Conservation (phyloP, 1,140 invertebrate genomes). For the Papilio xuthus region DNA sequence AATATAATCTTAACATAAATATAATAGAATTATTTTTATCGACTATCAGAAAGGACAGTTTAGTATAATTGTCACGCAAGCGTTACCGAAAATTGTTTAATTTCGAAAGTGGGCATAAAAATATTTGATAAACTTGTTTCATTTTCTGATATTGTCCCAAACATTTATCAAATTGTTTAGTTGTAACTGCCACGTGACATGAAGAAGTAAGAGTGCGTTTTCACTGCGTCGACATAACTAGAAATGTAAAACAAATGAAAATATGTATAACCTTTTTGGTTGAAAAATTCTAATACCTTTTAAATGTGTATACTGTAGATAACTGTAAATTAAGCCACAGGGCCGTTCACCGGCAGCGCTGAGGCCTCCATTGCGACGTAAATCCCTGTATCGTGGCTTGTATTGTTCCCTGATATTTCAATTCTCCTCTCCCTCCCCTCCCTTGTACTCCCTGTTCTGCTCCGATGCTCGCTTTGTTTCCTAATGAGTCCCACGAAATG, state of each 20-base stretch:
- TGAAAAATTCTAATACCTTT: not conserved
- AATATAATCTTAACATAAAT: not conserved
- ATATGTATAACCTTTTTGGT: not conserved
- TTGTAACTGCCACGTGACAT: not conserved
- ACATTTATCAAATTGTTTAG: not conserved
- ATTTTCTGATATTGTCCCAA: constrained; percentile 10
- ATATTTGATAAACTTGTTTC: constrained; percentile 1
- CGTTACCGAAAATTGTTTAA: constrained; percentile 25
- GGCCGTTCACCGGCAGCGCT: not conserved
- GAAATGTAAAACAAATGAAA: not conserved
- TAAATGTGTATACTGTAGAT: constrained; percentile 3
- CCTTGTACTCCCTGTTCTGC: constrained; percentile 28
- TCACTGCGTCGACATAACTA: not conserved
- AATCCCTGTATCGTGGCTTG: constrained; percentile 51
- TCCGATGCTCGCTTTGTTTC: constrained; percentile 53
- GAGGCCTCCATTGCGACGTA: constrained; percentile 36
- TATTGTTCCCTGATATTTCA: constrained; percentile 59
- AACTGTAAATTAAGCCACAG: constrained; percentile 14
- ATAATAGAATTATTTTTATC: not conserved
- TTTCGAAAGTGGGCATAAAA: not conserved
- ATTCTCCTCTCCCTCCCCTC: constrained; percentile 42
- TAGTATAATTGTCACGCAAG: constrained; percentile 15
- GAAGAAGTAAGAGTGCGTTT: not conserved
- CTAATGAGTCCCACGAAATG: constrained; percentile 42
- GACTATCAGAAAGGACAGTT: not conserved